Evolutionary conservation across 1,140 invertebrate genomes (phyloP).

Genomic region (Ceratina australensis): DNA sequence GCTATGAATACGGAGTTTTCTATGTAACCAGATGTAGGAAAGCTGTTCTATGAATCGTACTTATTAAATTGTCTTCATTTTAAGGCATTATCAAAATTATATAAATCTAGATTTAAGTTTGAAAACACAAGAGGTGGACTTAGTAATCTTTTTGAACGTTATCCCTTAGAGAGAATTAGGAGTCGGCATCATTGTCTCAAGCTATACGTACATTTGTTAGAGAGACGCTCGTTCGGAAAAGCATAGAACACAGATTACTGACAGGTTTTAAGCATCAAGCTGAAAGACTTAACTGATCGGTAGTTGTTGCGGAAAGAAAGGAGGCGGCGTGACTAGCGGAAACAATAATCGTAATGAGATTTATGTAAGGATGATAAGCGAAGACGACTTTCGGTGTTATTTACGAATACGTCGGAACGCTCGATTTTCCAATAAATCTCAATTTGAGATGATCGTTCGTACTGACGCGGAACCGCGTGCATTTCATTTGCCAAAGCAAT

Average conservation of each 20-base stretch:
- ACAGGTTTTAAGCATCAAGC: conserved; percentile 28
- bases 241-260: conserved; percentile 16
- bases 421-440: conserved; percentile 72
- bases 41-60: conserved; percentile 29
- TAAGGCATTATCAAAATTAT: too few relatives aligned
- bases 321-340: too few relatives aligned
- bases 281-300: conserved; percentile 7
- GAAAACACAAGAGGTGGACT: too few relatives aligned
- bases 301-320: neutral
- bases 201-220: neutral
- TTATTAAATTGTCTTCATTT: too few relatives aligned
- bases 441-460: conserved; percentile 55
- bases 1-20: conserved; percentile 35
- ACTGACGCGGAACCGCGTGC: conserved; percentile 53
- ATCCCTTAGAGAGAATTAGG: too few relatives aligned
- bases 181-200: too few relatives aligned
- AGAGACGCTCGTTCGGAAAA: conserved; percentile 24
- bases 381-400: neutral
- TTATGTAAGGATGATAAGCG: too few relatives aligned
- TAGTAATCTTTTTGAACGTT: too few relatives aligned
- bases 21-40: conserved; percentile 48
- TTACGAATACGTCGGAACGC: conserved; percentile 32
- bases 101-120: too few relatives aligned
- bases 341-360: too few relatives aligned
- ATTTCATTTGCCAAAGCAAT: conserved; percentile 76